These are phyloP conservation scores for Lepidothrix coronata DNA, from an alignment of 2,113 vertebrate species.

Conservation along the genomic window DNA sequence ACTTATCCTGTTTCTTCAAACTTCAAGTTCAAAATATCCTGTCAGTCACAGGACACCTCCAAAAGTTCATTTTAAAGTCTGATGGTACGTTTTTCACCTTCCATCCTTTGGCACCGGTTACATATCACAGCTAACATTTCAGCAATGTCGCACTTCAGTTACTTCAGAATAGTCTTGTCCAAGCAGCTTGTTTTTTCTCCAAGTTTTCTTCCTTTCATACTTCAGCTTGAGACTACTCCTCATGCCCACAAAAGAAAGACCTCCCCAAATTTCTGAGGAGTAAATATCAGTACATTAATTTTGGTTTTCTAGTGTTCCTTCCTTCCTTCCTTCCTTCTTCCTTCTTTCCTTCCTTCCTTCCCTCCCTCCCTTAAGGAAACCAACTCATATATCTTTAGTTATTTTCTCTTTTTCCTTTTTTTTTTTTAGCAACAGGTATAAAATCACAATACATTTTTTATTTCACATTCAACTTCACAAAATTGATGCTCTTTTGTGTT, in stretches of 20 bases:
- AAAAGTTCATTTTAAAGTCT: slow-evolving; percentile 8
- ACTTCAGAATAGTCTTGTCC: not conserved
- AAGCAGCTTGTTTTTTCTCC: not conserved
- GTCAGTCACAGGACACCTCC: not conserved
- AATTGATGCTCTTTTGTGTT: not conserved
- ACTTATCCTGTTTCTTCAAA: not conserved
- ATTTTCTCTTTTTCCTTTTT: not conserved
- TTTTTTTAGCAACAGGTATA: not conserved
- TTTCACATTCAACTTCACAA: not conserved
- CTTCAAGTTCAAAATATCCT: not conserved
- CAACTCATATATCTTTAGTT: not conserved
- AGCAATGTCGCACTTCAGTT: not conserved
- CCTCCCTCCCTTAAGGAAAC: not conserved
- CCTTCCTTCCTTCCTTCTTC: not conserved
- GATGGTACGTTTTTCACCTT: not conserved
- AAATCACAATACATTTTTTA: not conserved
- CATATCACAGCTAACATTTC: not conserved
- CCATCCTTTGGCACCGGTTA: not conserved
- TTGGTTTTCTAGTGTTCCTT: not conserved
- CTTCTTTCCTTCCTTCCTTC: not conserved
- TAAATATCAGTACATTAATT: not conserved
- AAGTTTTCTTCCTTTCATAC: not conserved
- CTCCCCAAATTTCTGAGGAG: not conserved
- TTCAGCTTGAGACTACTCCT: not conserved
- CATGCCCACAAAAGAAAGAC: not conserved